A percentile compares a stretch with the other conserved stretches of the same genome.
Conservation (phyloP, 2,113 vertebrate species). For the Callionymus lyra region DNA sequence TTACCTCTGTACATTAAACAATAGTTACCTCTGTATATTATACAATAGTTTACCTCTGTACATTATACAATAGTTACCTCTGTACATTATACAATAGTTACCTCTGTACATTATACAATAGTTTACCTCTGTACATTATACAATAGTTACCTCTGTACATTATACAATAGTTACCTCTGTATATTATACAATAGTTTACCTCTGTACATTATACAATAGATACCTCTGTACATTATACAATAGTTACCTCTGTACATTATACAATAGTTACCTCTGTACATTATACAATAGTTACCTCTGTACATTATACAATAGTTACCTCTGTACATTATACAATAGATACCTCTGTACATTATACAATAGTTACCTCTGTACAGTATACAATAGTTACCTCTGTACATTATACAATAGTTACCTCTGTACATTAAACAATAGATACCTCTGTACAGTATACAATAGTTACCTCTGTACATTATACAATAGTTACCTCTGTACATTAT, state of each 20-base stretch:
- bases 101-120: constrained; percentile 75
- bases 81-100: constrained; percentile 72
- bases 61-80: constrained; percentile 76
- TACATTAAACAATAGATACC: constrained; percentile 76
- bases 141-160: constrained; percentile 76
- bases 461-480: constrained; percentile 75
- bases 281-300: constrained; percentile 73
- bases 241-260: constrained; percentile 76
- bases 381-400: constrained; percentile 74
- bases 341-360: constrained; percentile 75
- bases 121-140: constrained; percentile 74
- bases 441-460: constrained; percentile 73
- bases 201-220: constrained; percentile 74
- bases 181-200: constrained; percentile 76
- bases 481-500: constrained; percentile 76
- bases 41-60: constrained; percentile 74
- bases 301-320: constrained; percentile 76
- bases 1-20: constrained; percentile 74
- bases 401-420: constrained; percentile 73
- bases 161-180: constrained; percentile 73
- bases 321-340: constrained; percentile 74
- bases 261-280: constrained; percentile 74
- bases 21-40: constrained; percentile 75
- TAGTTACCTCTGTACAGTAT: constrained; percentile 75
- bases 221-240: constrained; percentile 75